Conservation (phyloP, 2,797 vertebrate species). For the Pseudochromis fuscus region DNA sequence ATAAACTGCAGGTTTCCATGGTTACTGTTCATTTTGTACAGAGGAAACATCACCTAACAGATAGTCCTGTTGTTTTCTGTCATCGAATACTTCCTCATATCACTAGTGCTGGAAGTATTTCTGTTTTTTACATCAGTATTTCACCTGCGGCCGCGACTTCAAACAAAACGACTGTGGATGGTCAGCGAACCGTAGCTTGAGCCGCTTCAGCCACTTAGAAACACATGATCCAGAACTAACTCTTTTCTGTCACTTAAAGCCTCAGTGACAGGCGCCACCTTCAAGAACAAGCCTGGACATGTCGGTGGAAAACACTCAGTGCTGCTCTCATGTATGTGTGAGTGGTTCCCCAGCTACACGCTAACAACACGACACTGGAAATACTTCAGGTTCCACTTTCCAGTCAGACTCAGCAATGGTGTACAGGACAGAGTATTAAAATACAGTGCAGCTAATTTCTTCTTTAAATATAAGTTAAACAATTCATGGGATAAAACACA, state of each 20-base stretch:
- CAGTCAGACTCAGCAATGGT: no score
- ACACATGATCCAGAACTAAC: conserved; percentile 54
- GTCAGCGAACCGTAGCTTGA: conserved; percentile 27
- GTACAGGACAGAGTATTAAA: no score
- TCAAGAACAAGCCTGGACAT: conserved; percentile 53
- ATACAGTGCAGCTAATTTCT: no score
- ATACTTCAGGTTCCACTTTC: not conserved
- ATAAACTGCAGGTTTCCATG: no score
- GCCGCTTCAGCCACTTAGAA: conserved; percentile 40
- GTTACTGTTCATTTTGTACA: no score
- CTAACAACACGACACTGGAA: not conserved
- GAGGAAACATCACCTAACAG: not conserved
- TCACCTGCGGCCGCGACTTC: conserved; percentile 8
- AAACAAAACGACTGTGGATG: not conserved
- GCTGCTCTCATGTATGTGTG: not conserved
- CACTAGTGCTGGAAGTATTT: not conserved
- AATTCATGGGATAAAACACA: no score
- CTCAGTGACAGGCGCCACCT: conserved; percentile 7
- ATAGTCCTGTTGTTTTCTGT: conserved; percentile 1
- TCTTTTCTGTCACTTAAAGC: conserved; percentile 29
- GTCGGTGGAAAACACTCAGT: conserved; percentile 21
- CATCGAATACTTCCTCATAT: not conserved
- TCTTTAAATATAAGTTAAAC: no score
- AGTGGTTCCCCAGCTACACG: not conserved
- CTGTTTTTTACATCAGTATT: not conserved